Base-by-base conservation (phyloP, 1,140 invertebrate genomes). In the Cardiocondyla obscurior region DNA sequence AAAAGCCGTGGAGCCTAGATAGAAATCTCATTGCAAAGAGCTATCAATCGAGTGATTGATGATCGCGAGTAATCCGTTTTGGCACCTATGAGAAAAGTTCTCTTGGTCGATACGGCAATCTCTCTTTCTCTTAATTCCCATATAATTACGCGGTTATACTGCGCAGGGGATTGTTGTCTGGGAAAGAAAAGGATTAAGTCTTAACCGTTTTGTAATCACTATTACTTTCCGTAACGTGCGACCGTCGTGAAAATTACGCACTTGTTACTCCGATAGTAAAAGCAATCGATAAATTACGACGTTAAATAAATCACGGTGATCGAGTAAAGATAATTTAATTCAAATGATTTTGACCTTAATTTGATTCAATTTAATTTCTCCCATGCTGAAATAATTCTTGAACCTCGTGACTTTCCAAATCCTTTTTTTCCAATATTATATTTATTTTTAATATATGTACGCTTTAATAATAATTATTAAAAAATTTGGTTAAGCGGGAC, bases 71-170 rank as follows among this genome's bases (percentile, higher is more conserved):
- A 33, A n/a, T 33, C 28, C n/a, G 14, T 51, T 77, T 51, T 22
- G 19, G 28, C 33, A 62, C 16, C 19, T 39, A 25, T 51, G 58
- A 8, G 30, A 77, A 51, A 44, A 77, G 19, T 65, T 65, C 42
- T 25, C 19, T 36, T 33, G 42, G 16, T 42, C 22, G 49, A 67
- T 49, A 62, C 22, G n/a, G 19, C 51, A 28, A 62, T 39, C 16
- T 28, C 16, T 19, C 44, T 46, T 10, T 51, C 58, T 12, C 25
- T 19, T 16, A 60, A 51, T 77, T 28, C 60, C 62, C 60, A 77
- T 28, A 22, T 77, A 77, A 77, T 77, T 77, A 77, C 39, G 25
- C 28, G 25, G 46, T 74, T 60, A 46, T 46, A 25, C 36, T 10
- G n/a, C 25, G 53, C 14, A 44, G 44, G 19, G 42, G 6, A 62